Percentiles rank a stretch among this genome's conserved stretches.
phyloP scores from a whole-genome alignment of 1,140 invertebrate species.

The Neodiprion virginianus region DNA sequence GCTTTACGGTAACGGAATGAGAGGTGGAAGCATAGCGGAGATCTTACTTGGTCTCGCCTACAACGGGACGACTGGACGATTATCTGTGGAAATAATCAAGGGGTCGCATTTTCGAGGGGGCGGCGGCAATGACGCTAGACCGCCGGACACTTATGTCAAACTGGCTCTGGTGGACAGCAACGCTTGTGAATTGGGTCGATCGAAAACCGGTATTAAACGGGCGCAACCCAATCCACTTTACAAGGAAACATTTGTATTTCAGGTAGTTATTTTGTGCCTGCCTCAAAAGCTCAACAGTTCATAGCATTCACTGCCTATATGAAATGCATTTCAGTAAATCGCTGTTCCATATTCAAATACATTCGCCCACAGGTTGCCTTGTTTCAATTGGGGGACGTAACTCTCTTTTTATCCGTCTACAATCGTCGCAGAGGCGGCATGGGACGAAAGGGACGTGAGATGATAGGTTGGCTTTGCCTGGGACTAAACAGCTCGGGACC shows the following conservation, averaged over 20 bases:
- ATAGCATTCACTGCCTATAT: constrained; percentile 9
- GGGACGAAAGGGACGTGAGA: constrained; percentile 85
- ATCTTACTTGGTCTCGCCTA: constrained; percentile 88
- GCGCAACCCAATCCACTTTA: constrained; percentile 95
- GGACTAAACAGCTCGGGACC: constrained; percentile 91
- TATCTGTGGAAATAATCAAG: constrained; percentile 92
- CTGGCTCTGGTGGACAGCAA: constrained; percentile 88
- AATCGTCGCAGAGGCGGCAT: constrained; percentile 83
- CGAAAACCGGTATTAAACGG: constrained; percentile 88
- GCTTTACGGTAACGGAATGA: constrained; percentile 75
- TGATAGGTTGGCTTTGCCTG: constrained; percentile 95
- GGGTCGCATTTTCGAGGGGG: constrained; percentile 87
- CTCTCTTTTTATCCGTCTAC: constrained; percentile 92
- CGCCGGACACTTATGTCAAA: constrained; percentile 94
- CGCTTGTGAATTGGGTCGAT: constrained; percentile 89
- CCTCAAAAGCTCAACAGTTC: constrained; percentile 5
- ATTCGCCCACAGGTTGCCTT: constrained; percentile 76
- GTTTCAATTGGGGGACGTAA: constrained; percentile 95
- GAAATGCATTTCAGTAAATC: neutral
- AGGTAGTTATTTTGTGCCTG: constrained; percentile 64
- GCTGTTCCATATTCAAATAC: neutral
- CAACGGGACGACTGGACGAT: constrained; percentile 89
- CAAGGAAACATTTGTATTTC: constrained; percentile 96
- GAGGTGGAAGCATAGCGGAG: constrained; percentile 79
- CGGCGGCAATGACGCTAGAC: constrained; percentile 66